Evolutionary conservation across 2,888 invertebrate species (phyloP), one percentile per base, ranked within the genome.

Genomic region (Hartigia nigra): DNA sequence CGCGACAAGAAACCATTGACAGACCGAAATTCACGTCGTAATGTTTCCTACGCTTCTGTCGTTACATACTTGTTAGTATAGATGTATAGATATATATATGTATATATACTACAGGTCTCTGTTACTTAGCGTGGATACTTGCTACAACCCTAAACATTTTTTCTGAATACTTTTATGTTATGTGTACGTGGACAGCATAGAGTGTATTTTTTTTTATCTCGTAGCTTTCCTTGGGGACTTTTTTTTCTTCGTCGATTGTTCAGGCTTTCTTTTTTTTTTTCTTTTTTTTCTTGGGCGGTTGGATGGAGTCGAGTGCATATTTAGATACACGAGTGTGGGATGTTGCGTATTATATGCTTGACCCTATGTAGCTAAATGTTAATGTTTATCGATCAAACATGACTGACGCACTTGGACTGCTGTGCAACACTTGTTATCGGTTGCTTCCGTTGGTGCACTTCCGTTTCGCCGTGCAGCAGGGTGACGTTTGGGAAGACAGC

Each of bases 321-420:
- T 55, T 23, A 14, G 23, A 2, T 55, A 5, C 55, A 55, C 39
- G 39, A 2, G 9, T 9, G 55, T 2, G 9, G 9, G 14, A 55
- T 5, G 55, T 55, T 55, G 9, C 3, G 23, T 55, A 2, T 9
- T 55, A 9, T 3, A 3, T 9, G 55, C 23, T 55, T 55, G 23
- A 55, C 55, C 55, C 23, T 55, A 23, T 9, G 9, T 23, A 55
- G 14, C 23, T 55, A 55, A 55, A 55, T 72, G 77, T 72, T 69
- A 76, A 76, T 74, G 74, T 81, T 85, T 82, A 80, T 85, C 79
- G 80, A 77, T 74, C 74, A 78, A 82, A 82, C 72, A 78, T 31
- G 72, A 31, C 72, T 12, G 31, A 34, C 9, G 31, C 72, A 72
- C 72, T 34, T 12, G 12, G 72, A 14, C 72, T 32, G 5, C 32